Conservation (phyloP, 2,888 invertebrate genomes). For the Panopea generosa region DNA sequence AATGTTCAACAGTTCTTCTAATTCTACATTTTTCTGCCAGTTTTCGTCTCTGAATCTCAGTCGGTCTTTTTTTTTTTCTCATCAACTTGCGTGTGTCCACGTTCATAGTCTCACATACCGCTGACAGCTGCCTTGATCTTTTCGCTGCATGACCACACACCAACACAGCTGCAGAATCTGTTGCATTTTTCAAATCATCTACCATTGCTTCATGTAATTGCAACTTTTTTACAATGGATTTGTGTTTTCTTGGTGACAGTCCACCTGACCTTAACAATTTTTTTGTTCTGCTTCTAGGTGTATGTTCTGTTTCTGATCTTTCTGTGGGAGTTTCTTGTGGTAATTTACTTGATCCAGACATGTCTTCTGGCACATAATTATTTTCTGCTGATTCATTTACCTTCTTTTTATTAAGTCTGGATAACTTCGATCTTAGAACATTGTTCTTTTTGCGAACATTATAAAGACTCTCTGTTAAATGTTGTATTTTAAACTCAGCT, state of each 20-base stretch:
- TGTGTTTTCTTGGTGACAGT: conserved; percentile 9
- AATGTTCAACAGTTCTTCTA: conserved; percentile 1
- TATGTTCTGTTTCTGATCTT: too few relatives aligned
- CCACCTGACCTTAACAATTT: background rate
- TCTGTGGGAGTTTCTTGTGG: too few relatives aligned
- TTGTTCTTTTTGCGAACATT: too few relatives aligned
- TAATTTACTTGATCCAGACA: too few relatives aligned
- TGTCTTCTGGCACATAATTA: too few relatives aligned
- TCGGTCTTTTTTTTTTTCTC: background rate
- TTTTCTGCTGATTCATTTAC: too few relatives aligned
- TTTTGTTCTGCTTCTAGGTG: conserved; percentile 15
- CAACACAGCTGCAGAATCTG: background rate
- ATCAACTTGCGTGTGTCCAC: conserved; percentile 1
- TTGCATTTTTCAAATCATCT: background rate
- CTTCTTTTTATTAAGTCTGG: too few relatives aligned
- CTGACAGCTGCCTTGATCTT: conserved; percentile 12
- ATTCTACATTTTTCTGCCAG: conserved; percentile 5
- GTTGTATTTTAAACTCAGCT: too few relatives aligned
- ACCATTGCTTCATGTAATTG: background rate
- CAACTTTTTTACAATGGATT: conserved; percentile 7
- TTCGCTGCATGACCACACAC: conserved; percentile 11
- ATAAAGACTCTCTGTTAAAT: too few relatives aligned
- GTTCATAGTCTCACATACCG: conserved; percentile 1
- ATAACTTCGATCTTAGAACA: too few relatives aligned
- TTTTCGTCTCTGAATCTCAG: background rate